These are phyloP conservation scores for Rhabdomys dilectus DNA, from an alignment of 2,113 vertebrate genomes.

Conservation along the genomic window DNA sequence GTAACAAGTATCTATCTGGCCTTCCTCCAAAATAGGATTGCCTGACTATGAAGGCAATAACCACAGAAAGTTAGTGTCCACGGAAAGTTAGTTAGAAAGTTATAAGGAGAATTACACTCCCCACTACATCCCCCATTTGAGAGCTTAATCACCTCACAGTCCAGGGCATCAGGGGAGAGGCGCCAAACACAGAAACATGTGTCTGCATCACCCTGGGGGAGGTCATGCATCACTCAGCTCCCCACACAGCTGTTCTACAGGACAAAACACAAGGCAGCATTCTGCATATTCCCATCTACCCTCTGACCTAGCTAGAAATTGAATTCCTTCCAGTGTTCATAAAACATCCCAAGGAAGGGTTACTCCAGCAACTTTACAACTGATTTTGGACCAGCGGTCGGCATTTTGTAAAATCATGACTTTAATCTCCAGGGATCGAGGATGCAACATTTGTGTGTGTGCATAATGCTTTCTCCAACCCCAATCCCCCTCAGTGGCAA, in stretches of 20 bases:
- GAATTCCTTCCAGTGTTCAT: constrained; percentile 80
- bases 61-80: background rate
- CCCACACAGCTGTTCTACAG: constrained; percentile 63
- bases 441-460: background rate
- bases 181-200: constrained; percentile 14
- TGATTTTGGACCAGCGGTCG: constrained; percentile 67
- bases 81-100: background rate
- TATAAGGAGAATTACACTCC: background rate
- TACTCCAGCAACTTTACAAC: constrained; percentile 71
- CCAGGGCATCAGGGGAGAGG: background rate
- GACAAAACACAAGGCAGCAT: constrained; percentile 57
- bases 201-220: background rate
- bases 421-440: constrained; percentile 76
- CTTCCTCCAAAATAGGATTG: background rate
- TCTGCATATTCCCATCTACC: constrained; percentile 52
- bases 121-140: background rate
- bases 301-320: constrained; percentile 76
- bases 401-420: constrained; percentile 70
- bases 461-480: background rate
- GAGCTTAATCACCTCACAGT: background rate
- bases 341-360: constrained; percentile 68
- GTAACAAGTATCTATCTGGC: background rate
- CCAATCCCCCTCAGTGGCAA: background rate
- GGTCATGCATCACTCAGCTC: constrained; percentile 51
- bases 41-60: fast-evolving